Conservation (phyloP, 2,113 vertebrate genomes). For the Carassius gibelio region DNA sequence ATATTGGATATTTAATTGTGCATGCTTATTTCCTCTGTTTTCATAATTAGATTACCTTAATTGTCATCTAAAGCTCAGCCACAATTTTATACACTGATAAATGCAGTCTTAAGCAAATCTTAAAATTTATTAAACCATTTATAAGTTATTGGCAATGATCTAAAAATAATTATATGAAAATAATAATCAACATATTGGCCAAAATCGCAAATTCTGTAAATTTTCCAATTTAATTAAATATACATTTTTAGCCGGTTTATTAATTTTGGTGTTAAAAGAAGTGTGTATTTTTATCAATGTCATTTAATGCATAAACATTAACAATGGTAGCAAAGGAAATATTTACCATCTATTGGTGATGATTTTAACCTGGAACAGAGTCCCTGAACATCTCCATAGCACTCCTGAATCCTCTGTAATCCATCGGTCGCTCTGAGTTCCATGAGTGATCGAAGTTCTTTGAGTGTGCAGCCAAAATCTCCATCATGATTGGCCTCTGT, state of each 20-base stretch:
- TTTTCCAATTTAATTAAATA: too few species aligned
- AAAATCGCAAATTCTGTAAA: too few species aligned
- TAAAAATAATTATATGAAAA: too few species aligned
- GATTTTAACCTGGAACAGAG: conserved; percentile 92
- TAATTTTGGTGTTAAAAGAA: background rate
- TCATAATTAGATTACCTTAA: too few species aligned
- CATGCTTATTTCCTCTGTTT: background rate
- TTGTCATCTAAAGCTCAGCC: too few species aligned
- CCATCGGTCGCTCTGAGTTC: conserved; percentile 89
- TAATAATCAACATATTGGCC: too few species aligned
- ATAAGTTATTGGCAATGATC: too few species aligned
- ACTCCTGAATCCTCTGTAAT: conserved; percentile 84
- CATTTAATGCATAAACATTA: background rate
- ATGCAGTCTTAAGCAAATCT: too few species aligned
- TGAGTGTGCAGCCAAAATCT: conserved; percentile 86
- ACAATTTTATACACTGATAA: too few species aligned
- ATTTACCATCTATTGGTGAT: conserved; percentile 89
- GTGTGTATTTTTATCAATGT: background rate
- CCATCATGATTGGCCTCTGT: conserved; percentile 84
- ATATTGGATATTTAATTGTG: background rate
- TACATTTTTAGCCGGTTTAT: too few species aligned
- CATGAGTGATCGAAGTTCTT: conserved; percentile 91
- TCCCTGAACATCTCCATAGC: conserved; percentile 87
- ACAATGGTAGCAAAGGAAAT: background rate
- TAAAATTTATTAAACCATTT: too few species aligned